A percentile compares a stretch with the other conserved stretches of the same genome.
Conservation (phyloP, 1,140 invertebrate genomes). For the Achroia grisella region DNA sequence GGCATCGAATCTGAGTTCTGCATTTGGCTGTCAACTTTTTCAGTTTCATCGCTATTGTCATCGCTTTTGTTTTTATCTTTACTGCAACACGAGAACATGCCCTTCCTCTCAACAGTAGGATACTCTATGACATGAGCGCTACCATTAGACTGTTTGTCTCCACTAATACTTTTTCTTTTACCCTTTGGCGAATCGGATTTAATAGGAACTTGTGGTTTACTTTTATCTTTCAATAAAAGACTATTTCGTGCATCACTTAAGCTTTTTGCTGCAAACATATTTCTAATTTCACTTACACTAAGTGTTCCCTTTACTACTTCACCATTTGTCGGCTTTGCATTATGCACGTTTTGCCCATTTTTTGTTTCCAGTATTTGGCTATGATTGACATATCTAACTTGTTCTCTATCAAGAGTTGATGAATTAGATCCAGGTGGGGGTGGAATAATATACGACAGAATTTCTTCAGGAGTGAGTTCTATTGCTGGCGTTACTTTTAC, state of each 20-base stretch:
- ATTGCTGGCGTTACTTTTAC: conserved; percentile 80
- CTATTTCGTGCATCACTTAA: conserved; percentile 70
- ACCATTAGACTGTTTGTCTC: conserved; percentile 56
- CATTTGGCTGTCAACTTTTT: conserved; percentile 44
- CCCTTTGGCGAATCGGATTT: conserved; percentile 64
- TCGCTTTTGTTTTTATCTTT: conserved; percentile 74
- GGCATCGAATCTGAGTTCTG: conserved; percentile 59
- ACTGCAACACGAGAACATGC: conserved; percentile 79
- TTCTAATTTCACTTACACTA: conserved; percentile 70
- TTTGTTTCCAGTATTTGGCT: conserved; percentile 42
- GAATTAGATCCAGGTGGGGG: conserved; percentile 79
- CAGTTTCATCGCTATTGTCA: conserved; percentile 48
- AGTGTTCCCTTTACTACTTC: conserved; percentile 66
- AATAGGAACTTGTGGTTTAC: conserved; percentile 32
- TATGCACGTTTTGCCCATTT: conserved; percentile 24
- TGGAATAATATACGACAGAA: conserved; percentile 87
- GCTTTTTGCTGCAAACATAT: conserved; percentile 68
- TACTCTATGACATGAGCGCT: conserved; percentile 77
- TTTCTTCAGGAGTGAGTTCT: conserved; percentile 84
- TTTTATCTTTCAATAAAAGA: conserved; percentile 68
- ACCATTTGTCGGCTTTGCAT: conserved; percentile 48
- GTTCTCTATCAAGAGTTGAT: conserved; percentile 57
- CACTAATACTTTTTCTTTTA: conserved; percentile 61
- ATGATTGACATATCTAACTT: conserved; percentile 55
- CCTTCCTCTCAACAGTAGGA: conserved; percentile 78